phyloP scores from a whole-genome alignment of 2,888 invertebrate species.

The Nomada fabriciana region DNA sequence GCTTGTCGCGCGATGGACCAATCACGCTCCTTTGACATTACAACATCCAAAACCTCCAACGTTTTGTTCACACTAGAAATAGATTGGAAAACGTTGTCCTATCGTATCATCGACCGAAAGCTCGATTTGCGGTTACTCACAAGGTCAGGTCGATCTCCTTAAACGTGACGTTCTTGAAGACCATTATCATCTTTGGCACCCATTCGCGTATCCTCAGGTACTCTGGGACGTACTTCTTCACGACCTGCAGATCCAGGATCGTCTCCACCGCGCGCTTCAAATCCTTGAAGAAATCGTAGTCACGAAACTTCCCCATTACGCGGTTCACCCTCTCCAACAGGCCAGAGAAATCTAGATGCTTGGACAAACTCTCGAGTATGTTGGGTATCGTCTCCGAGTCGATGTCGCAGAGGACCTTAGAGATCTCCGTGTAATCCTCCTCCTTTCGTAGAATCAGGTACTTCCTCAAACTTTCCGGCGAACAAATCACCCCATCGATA shows the following conservation, averaged over 20 bases:
- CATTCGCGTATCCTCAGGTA: constrained; percentile 83
- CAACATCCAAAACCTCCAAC: constrained; percentile 72
- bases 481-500: constrained; percentile 77
- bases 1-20: constrained; percentile 73
- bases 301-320: constrained; percentile 84
- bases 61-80: constrained; percentile 74
- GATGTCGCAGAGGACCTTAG: constrained; percentile 84
- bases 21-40: constrained; percentile 72
- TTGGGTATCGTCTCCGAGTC: constrained; percentile 83
- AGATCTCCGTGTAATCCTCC: constrained; percentile 78
- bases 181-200: constrained; percentile 77
- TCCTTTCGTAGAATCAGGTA: constrained; percentile 76
- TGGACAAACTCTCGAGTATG: constrained; percentile 84
- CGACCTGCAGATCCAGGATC: constrained; percentile 83
- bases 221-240: constrained; percentile 85
- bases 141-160: constrained; percentile 76
- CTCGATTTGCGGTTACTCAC: constrained; percentile 68
- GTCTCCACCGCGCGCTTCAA: constrained; percentile 85
- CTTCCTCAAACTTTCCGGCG: constrained; percentile 75
- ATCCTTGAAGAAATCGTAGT: constrained; percentile 84
- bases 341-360: constrained; percentile 86
- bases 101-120: neutral
- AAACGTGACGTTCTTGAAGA: constrained; percentile 75
- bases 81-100: neutral
- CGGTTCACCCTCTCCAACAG: constrained; percentile 85